Percentiles rank a stretch among this genome's conserved stretches.
Conservation (phyloP, 2,888 invertebrate genomes). For the Ophion ventricosus region DNA sequence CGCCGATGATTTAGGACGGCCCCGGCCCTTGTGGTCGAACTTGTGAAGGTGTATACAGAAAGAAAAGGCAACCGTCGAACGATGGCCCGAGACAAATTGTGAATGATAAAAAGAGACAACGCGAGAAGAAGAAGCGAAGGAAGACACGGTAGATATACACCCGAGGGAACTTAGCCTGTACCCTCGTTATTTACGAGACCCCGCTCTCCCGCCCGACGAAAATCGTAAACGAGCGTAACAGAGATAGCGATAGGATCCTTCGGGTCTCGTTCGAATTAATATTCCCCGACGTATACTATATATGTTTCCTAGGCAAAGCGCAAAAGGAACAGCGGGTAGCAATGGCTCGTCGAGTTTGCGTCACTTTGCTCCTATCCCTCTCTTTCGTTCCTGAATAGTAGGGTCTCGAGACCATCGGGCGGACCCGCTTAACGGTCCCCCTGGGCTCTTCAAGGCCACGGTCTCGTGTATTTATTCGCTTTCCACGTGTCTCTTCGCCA, state of each 20-base stretch:
- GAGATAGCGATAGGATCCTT: slow-evolving; percentile 56
- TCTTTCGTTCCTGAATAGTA: slow-evolving; percentile 50
- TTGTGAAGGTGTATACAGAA: slow-evolving; percentile 35
- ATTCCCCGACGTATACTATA: slow-evolving; percentile 65
- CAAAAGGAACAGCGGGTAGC: slow-evolving; percentile 49
- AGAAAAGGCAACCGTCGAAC: slow-evolving; percentile 46
- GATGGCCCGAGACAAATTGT: slow-evolving; percentile 61
- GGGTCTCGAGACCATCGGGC: slow-evolving; percentile 47
- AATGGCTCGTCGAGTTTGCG: slow-evolving; percentile 48
- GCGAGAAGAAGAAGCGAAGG: slow-evolving; percentile 17
- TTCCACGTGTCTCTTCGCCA: slow-evolving; percentile 45
- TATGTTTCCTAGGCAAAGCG: slow-evolving; percentile 50
- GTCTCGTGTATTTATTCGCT: slow-evolving; percentile 47
- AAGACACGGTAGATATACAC: slow-evolving; percentile 36
- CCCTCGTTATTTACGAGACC: slow-evolving; percentile 75
- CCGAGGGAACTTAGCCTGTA: slow-evolving; percentile 28
- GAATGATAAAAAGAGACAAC: slow-evolving; percentile 46
- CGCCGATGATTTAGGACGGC: slow-evolving; percentile 73
- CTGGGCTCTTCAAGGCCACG: slow-evolving; percentile 62
- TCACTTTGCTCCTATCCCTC: slow-evolving; percentile 56
- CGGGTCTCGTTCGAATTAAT: slow-evolving; percentile 69
- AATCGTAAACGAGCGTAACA: slow-evolving; percentile 59
- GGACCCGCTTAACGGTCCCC: slow-evolving; percentile 50
- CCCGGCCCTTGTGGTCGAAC: slow-evolving; percentile 49
- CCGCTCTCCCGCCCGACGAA: slow-evolving; percentile 57